These are phyloP conservation scores for Alentia gelatinosa DNA, from an alignment of 2,888 invertebrate genomes.

Conservation along the genomic window DNA sequence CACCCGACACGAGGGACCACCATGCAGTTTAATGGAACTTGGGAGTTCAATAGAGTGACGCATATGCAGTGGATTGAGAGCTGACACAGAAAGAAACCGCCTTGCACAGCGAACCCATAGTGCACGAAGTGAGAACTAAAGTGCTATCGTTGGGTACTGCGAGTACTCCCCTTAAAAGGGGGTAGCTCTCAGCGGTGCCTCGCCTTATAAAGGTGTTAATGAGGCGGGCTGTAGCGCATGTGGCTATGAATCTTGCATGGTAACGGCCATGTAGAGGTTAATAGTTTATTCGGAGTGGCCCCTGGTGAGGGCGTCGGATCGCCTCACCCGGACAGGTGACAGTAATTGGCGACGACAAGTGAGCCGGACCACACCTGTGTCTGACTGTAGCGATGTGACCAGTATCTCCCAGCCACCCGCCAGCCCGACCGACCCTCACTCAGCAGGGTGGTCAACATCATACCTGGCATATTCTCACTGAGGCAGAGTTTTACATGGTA, in stretches of 20 bases:
- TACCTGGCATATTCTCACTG: too few relatives aligned
- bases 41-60: too few relatives aligned
- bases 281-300: background rate
- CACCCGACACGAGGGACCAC: too few relatives aligned
- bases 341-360: conserved; percentile 45
- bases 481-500: too few relatives aligned
- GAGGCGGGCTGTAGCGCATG: background rate
- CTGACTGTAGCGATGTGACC: background rate
- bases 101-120: too few relatives aligned
- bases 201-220: conserved; percentile 33
- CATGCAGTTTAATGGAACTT: too few relatives aligned
- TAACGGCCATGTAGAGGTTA: conserved; percentile 35
- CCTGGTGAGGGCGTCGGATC: background rate
- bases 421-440: too few relatives aligned
- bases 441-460: too few relatives aligned
- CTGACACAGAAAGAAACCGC: too few relatives aligned
- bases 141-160: background rate
- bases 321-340: conserved; percentile 5
- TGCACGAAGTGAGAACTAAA: background rate
- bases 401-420: background rate
- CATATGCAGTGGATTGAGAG: too few relatives aligned
- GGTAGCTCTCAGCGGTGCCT: background rate
- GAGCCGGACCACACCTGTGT: conserved; percentile 26
- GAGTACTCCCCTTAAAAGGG: background rate
- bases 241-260: conserved; percentile 29